These are phyloP conservation scores for Melitaea athalia DNA, from an alignment of 2,888 invertebrate genomes.

Conservation along the genomic window DNA sequence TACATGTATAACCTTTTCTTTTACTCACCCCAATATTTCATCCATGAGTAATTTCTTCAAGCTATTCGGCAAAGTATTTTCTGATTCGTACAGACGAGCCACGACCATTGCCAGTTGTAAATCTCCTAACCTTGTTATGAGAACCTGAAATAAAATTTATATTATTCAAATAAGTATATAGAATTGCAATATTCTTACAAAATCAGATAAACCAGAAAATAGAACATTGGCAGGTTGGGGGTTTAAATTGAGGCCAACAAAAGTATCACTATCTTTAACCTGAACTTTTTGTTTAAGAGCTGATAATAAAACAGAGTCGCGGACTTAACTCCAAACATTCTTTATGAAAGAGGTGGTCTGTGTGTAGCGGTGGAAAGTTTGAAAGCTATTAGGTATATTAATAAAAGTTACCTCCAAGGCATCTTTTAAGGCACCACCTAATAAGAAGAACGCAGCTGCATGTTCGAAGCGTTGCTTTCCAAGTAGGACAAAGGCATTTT, in stretches of 20 bases:
- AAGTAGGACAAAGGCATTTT: constrained; percentile 98
- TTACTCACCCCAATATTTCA: constrained; percentile 86
- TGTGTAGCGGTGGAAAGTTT: too few species aligned
- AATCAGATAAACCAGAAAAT: too few species aligned
- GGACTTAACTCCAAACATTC: too few species aligned
- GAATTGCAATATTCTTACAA: neutral
- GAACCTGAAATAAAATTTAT: constrained; percentile 81
- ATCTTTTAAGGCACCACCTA: constrained; percentile 96
- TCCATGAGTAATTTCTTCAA: constrained; percentile 89
- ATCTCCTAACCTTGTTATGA: constrained; percentile 95
- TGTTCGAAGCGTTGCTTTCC: constrained; percentile 98
- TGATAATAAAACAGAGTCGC: too few species aligned
- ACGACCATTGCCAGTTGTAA: constrained; percentile 97
- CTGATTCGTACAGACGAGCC: constrained; percentile 94
- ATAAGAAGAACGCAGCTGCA: constrained; percentile 98
- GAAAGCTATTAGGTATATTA: neutral
- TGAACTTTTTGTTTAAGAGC: too few species aligned
- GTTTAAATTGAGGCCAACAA: too few species aligned
- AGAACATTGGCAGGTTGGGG: too few species aligned
- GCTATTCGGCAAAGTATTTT: constrained; percentile 86
- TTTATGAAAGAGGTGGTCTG: too few species aligned
- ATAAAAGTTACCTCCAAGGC: constrained; percentile 90
- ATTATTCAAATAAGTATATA: neutral
- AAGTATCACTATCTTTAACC: too few species aligned
- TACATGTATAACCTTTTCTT: neutral